Evolutionary conservation across 2,797 vertebrate species (phyloP).

Genomic region (Paratrypauchen microcephalus): DNA sequence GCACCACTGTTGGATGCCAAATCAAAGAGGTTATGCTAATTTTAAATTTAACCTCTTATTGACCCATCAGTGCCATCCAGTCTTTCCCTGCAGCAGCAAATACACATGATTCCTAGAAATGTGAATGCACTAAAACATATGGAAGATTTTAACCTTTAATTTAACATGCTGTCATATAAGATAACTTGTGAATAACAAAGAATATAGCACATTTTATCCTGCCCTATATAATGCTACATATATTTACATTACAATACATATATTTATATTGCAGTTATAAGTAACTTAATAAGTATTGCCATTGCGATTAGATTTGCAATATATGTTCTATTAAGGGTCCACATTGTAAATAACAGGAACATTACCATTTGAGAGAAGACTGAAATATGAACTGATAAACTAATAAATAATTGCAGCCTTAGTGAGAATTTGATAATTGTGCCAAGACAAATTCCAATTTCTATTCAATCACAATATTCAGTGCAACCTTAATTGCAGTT

Average conservation of each 20-base stretch:
- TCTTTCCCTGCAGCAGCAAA: conserved; percentile 13
- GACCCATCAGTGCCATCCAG: conserved; percentile 23
- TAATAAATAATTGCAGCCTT: no score
- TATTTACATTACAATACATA: neutral
- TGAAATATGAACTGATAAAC: no score
- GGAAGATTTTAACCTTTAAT: neutral
- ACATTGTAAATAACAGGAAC: no score
- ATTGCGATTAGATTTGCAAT: no score
- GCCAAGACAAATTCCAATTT: no score
- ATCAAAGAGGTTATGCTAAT: conserved; percentile 43
- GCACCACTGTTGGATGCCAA: conserved; percentile 34
- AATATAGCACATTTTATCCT: neutral
- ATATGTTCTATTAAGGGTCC: no score
- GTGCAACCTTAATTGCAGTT: neutral
- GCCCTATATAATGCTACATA: neutral
- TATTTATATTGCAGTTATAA: neutral
- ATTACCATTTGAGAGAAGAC: no score
- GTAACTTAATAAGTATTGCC: no score
- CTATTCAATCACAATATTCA: no score
- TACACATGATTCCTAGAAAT: neutral
- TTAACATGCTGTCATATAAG: neutral
- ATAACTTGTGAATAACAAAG: neutral
- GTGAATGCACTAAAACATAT: neutral
- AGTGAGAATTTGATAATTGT: no score
- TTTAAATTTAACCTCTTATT: conserved; percentile 50